phyloP scores from a whole-genome alignment of 2,797 vertebrate species.

The Eospalax fontanierii region DNA sequence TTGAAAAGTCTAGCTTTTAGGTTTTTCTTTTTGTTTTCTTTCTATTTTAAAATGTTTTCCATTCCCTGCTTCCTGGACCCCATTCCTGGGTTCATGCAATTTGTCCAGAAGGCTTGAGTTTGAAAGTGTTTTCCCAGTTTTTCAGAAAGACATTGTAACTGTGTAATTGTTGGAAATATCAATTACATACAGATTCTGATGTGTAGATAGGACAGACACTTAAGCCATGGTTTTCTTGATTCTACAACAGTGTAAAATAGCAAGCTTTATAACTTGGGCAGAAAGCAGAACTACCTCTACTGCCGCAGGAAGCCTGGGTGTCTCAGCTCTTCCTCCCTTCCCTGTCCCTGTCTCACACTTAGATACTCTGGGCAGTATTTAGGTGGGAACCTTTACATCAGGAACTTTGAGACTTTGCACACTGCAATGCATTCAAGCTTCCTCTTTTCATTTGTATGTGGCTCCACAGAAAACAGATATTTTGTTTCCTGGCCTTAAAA shows the following conservation, averaged over 20 bases:
- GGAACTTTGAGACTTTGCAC: background rate
- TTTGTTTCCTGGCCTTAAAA: conserved; percentile 10
- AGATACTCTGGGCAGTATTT: background rate
- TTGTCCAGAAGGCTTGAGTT: conserved; percentile 13
- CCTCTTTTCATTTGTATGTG: conserved; percentile 20
- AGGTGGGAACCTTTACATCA: background rate
- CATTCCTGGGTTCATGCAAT: background rate
- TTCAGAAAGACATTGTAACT: conserved; percentile 8
- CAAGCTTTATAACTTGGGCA: background rate
- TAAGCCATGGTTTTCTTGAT: background rate
- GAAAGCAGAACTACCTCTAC: background rate
- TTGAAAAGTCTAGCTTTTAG: conserved; percentile 7
- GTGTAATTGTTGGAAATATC: background rate
- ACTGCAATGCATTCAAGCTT: background rate
- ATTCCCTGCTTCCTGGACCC: background rate
- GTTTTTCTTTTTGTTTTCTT: background rate
- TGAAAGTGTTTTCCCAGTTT: background rate
- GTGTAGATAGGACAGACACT: conserved; percentile 6
- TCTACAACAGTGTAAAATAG: background rate
- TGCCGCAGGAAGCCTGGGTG: background rate
- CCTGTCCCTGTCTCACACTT: background rate
- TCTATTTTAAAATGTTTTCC: background rate
- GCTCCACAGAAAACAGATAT: conserved; percentile 34
- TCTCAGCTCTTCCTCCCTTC: background rate
- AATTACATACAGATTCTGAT: background rate